Evolutionary conservation across 64 coral and sea anemone genomes (phyloP).

Genomic region (Dendronephthya gigantea): DNA sequence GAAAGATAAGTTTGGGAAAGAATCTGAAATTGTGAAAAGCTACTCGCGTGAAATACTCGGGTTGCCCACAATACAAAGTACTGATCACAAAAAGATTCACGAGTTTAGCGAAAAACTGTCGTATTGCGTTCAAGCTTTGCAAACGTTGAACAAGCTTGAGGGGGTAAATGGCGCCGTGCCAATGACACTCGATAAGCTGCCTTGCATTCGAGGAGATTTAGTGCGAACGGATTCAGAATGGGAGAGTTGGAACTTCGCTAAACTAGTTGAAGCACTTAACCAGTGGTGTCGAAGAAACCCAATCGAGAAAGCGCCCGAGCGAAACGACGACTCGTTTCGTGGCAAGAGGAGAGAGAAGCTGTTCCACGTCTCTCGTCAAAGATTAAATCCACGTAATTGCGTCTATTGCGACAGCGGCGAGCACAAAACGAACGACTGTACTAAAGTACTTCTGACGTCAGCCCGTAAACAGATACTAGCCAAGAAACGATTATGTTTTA

Average conservation of each 20-base stretch:
- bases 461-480: constrained; percentile 23
- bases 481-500: constrained; percentile 15
- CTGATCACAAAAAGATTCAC: neutral
- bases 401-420: constrained; percentile 7
- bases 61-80: neutral
- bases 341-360: neutral
- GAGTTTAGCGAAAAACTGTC: neutral
- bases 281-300: constrained; percentile 22
- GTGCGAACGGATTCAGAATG: neutral
- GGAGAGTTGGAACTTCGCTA: neutral
- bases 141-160: constrained; percentile 5
- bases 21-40: constrained; percentile 20
- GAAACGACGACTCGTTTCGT: neutral
- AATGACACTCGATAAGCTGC: neutral
- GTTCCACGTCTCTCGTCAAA: constrained; percentile 9
- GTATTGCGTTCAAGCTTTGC: neutral
- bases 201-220: constrained; percentile 4
- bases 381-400: constrained; percentile 9
- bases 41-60: constrained; percentile 13
- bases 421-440: constrained; percentile 25
- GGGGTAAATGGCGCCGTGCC: constrained; percentile 13
- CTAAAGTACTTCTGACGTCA: neutral
- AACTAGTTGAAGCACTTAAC: neutral
- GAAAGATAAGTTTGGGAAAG: constrained; percentile 29
- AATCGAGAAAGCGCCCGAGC: neutral